These are phyloP conservation scores for Tetheella fluctuosa DNA, from an alignment of 2,888 invertebrate genomes.

Conservation along the genomic window DNA sequence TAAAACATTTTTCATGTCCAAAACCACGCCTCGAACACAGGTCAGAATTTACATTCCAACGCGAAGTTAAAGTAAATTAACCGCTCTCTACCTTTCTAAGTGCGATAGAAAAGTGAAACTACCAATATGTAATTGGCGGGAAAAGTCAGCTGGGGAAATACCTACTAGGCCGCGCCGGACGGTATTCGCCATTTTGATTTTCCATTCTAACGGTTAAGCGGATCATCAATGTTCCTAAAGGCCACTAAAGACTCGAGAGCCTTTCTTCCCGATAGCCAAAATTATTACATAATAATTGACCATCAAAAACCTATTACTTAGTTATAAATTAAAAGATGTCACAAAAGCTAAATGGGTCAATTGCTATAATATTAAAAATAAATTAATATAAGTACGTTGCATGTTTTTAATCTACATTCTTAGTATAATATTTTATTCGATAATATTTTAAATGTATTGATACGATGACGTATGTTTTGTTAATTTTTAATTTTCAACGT, in stretches of 20 bases:
- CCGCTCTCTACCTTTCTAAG: slow-evolving; percentile 30
- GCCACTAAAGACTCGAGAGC: too few relatives aligned
- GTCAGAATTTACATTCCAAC: slow-evolving; percentile 52
- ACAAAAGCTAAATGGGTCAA: neutral
- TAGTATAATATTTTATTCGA: too few relatives aligned
- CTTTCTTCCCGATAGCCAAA: too few relatives aligned
- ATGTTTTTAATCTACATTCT: neutral
- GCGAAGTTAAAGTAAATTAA: slow-evolving; percentile 38
- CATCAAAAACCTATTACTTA: neutral
- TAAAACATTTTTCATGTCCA: slow-evolving; percentile 44
- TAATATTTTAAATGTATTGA: too few relatives aligned
- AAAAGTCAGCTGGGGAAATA: slow-evolving; percentile 60
- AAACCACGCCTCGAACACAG: slow-evolving; percentile 42
- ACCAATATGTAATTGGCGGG: slow-evolving; percentile 60
- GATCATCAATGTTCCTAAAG: too few relatives aligned
- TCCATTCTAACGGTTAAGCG: too few relatives aligned
- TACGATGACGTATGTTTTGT: too few relatives aligned
- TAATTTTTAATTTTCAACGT: neutral
- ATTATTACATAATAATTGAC: neutral
- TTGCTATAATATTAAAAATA: slow-evolving; percentile 4
- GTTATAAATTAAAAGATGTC: neutral
- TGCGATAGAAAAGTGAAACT: slow-evolving; percentile 65
- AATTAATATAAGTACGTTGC: neutral
- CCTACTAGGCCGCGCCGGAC: slow-evolving; percentile 31
- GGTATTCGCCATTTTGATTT: slow-evolving; percentile 51